Percentiles rank a stretch among this genome's conserved stretches.
These are phyloP conservation scores for Platysternon megacephalum DNA, from an alignment of 2,113 vertebrate genomes.

Conservation along the genomic window DNA sequence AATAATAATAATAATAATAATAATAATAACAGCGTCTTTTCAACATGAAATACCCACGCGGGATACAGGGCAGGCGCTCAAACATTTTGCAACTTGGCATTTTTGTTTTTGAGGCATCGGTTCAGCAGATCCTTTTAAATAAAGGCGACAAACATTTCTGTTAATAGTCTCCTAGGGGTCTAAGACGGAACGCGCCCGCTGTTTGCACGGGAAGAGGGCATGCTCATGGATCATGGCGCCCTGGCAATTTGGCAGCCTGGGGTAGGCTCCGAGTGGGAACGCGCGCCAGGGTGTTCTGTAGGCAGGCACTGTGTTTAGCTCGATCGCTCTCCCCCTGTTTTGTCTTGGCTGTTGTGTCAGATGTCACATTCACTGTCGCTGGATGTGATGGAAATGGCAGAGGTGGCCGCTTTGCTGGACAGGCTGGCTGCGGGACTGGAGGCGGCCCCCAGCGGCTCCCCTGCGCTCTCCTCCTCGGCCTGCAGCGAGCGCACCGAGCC, in stretches of 20 bases:
- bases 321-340: constrained; percentile 51
- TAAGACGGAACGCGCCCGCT: not conserved
- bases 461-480: constrained; percentile 87
- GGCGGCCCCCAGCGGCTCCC: constrained; percentile 87
- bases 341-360: constrained; percentile 76
- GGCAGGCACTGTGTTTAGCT: constrained; percentile 78
- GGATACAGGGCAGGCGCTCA: constrained; percentile 78
- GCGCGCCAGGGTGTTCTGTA: not conserved
- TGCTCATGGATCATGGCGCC: not conserved
- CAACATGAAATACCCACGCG: constrained; percentile 85
- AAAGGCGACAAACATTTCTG: constrained; percentile 66
- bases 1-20: not conserved
- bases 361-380: constrained; percentile 99
- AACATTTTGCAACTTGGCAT: constrained; percentile 71
- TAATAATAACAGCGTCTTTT: constrained; percentile 83
- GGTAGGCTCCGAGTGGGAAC: not conserved
- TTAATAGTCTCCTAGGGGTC: constrained; percentile 11
- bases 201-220: not conserved
- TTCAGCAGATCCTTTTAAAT: constrained; percentile 71
- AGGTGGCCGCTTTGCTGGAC: constrained; percentile 96
- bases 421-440: constrained; percentile 95
- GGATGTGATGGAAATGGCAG: constrained; percentile 99
- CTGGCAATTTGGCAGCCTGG: not conserved
- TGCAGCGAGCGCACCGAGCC: constrained; percentile 89
- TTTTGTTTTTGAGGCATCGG: constrained; percentile 60